Evolutionary conservation across 2,113 vertebrate species (phyloP).

Genomic region (Calypte anna): DNA sequence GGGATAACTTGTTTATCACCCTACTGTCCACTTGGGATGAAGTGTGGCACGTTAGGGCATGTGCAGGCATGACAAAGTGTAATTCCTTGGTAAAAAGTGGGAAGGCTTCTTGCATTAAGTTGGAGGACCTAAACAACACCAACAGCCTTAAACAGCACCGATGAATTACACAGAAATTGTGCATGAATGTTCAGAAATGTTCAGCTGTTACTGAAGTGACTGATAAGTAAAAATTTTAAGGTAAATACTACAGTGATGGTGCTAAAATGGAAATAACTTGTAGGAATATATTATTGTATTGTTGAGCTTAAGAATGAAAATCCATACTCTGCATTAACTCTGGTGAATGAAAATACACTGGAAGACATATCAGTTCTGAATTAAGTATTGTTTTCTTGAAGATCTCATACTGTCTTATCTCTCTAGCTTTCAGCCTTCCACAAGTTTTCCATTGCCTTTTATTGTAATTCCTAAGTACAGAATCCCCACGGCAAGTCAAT

Average conservation of each 20-base stretch:
- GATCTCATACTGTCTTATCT: not conserved
- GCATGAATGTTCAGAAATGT: not conserved
- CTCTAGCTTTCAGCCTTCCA: not conserved
- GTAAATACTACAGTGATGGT: not conserved
- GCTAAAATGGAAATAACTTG: not conserved
- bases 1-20: not conserved
- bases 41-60: not conserved
- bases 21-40: not conserved
- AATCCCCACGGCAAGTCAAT: not conserved
- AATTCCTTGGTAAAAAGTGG: not conserved
- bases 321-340: not conserved
- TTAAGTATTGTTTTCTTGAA: not conserved
- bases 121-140: not conserved
- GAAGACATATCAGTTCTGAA: not conserved
- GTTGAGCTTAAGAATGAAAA: not conserved
- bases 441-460: not conserved
- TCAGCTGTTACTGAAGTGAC: not conserved
- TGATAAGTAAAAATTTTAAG: not conserved
- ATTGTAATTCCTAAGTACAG: not conserved
- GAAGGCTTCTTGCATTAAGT: not conserved
- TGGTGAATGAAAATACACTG: not conserved
- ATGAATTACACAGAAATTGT: not conserved
- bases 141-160: not conserved
- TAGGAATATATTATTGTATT: not conserved
- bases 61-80: not conserved